Conservation (phyloP, 2,888 invertebrate species). For the Terebella lapidaria region DNA sequence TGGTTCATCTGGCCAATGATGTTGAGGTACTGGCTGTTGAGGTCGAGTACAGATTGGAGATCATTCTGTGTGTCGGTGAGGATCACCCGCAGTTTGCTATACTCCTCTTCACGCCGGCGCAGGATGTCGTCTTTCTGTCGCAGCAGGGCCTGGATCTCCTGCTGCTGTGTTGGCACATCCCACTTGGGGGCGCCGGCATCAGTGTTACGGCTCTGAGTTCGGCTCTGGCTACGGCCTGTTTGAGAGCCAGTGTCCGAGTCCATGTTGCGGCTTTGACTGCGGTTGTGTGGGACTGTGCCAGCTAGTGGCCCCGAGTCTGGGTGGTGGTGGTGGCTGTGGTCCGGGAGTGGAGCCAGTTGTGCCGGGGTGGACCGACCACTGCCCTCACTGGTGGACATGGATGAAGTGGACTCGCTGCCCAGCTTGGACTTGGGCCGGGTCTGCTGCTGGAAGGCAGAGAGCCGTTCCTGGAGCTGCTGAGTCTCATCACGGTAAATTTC, state of each 20-base stretch:
- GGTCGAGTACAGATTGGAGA: constrained; percentile 20
- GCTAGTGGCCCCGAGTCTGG: neutral
- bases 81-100: constrained; percentile 16
- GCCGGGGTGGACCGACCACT: neutral
- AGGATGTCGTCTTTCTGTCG: constrained; percentile 15
- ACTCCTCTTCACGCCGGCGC: constrained; percentile 20
- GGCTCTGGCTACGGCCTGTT: no score
- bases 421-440: neutral
- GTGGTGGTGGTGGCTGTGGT: neutral
- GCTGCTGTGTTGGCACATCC: constrained; percentile 6
- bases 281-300: no score
- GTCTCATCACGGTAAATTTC: constrained; percentile 19
- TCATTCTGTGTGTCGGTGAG: constrained; percentile 20
- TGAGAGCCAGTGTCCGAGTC: no score
- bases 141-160: constrained; percentile 5
- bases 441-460: constrained; percentile 9
- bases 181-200: constrained; percentile 1
- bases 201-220: no score
- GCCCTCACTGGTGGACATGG: neutral
- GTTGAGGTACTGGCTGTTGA: constrained; percentile 21
- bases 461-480: constrained; percentile 9
- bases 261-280: no score
- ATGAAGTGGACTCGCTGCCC: neutral
- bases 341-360: no score
- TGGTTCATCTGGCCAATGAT: constrained; percentile 23